These are phyloP conservation scores for Drosophila tropicalis DNA, from an alignment of 1,140 invertebrate species.

Conservation along the genomic window DNA sequence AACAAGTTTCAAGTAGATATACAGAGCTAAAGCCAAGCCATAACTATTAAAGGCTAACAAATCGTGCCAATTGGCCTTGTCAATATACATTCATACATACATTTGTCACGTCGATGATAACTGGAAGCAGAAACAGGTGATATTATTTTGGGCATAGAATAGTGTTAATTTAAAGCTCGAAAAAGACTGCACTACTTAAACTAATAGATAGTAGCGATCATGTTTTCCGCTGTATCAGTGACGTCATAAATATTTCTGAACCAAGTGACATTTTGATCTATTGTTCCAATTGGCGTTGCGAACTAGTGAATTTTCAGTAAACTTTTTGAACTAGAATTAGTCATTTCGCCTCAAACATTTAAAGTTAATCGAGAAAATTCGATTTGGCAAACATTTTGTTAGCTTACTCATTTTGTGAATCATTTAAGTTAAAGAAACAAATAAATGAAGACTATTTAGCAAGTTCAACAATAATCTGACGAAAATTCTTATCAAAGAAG, in stretches of 20 bases:
- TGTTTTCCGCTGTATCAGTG: too few relatives aligned
- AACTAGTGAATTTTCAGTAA: too few relatives aligned
- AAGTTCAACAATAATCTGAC: neutral
- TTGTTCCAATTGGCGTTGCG: too few relatives aligned
- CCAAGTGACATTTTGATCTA: too few relatives aligned
- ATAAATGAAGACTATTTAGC: neutral
- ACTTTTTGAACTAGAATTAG: neutral
- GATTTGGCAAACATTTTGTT: neutral
- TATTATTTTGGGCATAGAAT: neutral
- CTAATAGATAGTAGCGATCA: too few relatives aligned
- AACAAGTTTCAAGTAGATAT: slow-evolving; percentile 21
- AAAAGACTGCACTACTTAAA: too few relatives aligned
- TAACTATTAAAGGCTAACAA: neutral
- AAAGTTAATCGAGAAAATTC: neutral
- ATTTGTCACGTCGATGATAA: slow-evolving; percentile 2
- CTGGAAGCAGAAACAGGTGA: neutral
- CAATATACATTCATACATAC: neutral
- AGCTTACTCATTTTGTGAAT: slow-evolving; percentile 10
- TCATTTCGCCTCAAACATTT: neutral
- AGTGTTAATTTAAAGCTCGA: too few relatives aligned
- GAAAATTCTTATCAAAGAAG: slow-evolving; percentile 18
- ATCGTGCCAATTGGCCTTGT: slow-evolving; percentile 11
- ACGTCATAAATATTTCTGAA: too few relatives aligned
- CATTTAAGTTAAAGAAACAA: neutral
- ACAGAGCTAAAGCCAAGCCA: neutral